phyloP scores from a whole-genome alignment of 2,113 vertebrate species.

The Hemicordylus capensis region DNA sequence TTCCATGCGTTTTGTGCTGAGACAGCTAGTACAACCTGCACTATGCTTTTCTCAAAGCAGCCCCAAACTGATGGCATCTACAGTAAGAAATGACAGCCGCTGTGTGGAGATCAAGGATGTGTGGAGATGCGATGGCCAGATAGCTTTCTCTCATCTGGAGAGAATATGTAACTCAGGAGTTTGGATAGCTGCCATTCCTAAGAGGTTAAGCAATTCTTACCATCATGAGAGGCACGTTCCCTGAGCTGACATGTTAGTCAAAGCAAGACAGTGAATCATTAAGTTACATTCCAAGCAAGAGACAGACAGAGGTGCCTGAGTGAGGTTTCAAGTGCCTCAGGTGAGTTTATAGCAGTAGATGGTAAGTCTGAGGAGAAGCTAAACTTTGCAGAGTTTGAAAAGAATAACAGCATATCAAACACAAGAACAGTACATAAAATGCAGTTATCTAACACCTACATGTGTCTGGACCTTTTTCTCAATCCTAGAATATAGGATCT shows the following conservation, averaged over 20 bases:
- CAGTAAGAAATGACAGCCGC: conserved; percentile 60
- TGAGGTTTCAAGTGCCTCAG: conserved; percentile 46
- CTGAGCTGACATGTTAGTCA: conserved; percentile 55
- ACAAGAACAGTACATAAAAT: not conserved
- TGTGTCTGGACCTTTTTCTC: not conserved
- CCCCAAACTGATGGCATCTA: conserved; percentile 43
- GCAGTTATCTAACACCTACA: not conserved
- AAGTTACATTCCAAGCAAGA: conserved; percentile 59
- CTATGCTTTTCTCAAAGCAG: conserved; percentile 46
- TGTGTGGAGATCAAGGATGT: conserved; percentile 57
- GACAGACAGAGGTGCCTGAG: conserved; percentile 60
- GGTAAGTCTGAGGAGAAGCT: conserved; percentile 35
- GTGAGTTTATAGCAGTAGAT: conserved; percentile 58
- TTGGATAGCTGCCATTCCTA: conserved; percentile 57
- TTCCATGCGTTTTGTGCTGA: not conserved
- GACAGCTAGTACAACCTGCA: conserved; percentile 51
- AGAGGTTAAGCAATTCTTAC: conserved; percentile 52
- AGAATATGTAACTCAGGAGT: conserved; percentile 65
- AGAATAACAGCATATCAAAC: conserved; percentile 4
- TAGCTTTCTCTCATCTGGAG: conserved; percentile 59
- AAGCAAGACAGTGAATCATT: conserved; percentile 53
- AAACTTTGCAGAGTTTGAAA: conserved; percentile 51
- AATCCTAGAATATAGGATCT: not conserved
- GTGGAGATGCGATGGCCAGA: conserved; percentile 54
- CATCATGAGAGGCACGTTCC: conserved; percentile 34